Evolutionary conservation across 2,888 invertebrate genomes (phyloP), one percentile per base, ranked within the genome.

Genomic region (Nasonovia ribisnigri): DNA sequence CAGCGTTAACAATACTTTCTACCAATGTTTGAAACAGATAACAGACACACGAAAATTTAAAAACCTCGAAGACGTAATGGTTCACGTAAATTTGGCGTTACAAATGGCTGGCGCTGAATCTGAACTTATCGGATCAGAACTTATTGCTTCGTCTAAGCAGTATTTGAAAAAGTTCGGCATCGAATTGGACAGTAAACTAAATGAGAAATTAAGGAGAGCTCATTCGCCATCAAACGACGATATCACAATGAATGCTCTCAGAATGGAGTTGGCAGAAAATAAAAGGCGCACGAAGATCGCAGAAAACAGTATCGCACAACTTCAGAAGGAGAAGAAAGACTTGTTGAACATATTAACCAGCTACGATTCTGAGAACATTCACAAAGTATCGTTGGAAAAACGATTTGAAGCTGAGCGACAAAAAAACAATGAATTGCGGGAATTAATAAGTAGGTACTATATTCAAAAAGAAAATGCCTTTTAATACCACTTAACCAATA

Each of bases 261-360:
- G 20, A 48, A 16, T 42, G 2, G 84, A 93, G n/a, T 60, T 84
- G 48, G 46, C n/a, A 11, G 57, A 84, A 46, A 46, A 26, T 20
- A 93, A 84, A 4, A 84, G 36, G 11, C 26, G 3, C 11, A 26
- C 26, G 48, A 93, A 93, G 26, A 51, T 36, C 4, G 29, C 16
- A 3, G 89, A 90, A 90, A 57, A 57, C 20, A 54, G 54, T 5
- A 48, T 90, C 3, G 20, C 29, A n/a, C 13, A 60, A 48, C 42
- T 91, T 1, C 51, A 54, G 29, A 91, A 51, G 29, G 91, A 91
- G 36, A 84, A 91, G 54, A 91, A 42, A 84, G 91, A 91, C 54
- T 91, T 91, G 29, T 84, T 84, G 42, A 91, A 91, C 43, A 91
- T 91, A 91, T 29, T 54, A 10, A 29, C 20, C 16, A 42, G 84